Percentiles rank a stretch among this genome's conserved stretches.
Conservation (phyloP, 2,888 invertebrate genomes). For the Drosophila peninsularis region DNA sequence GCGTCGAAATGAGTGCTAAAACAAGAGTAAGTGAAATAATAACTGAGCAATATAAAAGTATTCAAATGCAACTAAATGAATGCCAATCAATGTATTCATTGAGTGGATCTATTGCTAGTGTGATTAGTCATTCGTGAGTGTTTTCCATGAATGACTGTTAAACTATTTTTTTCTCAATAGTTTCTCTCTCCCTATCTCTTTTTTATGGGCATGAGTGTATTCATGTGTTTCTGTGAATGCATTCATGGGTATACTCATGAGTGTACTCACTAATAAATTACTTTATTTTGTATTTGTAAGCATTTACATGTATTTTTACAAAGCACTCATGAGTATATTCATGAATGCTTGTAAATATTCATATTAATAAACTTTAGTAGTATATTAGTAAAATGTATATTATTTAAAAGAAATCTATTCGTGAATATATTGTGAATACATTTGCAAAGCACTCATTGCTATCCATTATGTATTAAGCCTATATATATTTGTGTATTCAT, state of each 20-base stretch:
- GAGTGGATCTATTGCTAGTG: no score
- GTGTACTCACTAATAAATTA: background rate
- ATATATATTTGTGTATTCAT: background rate
- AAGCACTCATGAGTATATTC: background rate
- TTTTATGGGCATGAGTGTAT: background rate
- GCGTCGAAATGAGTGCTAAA: background rate
- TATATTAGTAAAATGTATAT: no score
- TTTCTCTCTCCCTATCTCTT: background rate
- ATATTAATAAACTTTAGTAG: no score
- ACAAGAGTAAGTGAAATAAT: background rate
- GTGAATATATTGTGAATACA: background rate
- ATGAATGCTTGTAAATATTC: background rate
- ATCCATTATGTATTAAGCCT: no score
- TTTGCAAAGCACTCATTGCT: background rate
- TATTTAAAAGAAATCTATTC: no score
- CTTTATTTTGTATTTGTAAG: background rate
- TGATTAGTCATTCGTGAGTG: background rate
- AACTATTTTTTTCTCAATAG: background rate
- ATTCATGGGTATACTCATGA: constrained; percentile 9
- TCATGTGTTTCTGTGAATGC: background rate
- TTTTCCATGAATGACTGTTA: background rate
- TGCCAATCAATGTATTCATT: background rate
- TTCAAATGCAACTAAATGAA: background rate
- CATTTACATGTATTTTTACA: background rate
- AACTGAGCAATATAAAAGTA: background rate